Base-by-base conservation (phyloP, 1,140 invertebrate species). In the Manduca sexta region DNA sequence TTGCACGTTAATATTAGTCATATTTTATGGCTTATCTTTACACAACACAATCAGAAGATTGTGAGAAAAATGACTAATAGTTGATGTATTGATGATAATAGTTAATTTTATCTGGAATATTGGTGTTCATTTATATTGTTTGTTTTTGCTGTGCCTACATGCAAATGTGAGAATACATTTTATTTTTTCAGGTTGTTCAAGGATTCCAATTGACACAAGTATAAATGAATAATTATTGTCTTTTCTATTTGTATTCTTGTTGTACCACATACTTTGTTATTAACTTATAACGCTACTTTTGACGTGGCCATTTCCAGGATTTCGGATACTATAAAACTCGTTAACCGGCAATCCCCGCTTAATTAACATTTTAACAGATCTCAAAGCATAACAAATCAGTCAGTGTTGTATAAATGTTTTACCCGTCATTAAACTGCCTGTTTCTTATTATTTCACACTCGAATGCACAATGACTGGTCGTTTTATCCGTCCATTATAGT, bases 101-200 rank as follows among this genome's bases (percentile, higher is more conserved):
- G 4, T 26, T 26, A 3, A 26, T 26, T 26, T 26, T 26, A 26
- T 26, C 21, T 26, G 8, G 21, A 26, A 26, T 8, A 26, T 26
- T n/a, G n/a, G 21, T 5, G 4, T 26, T 26, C 1, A 8, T 26
- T 26, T 26, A n/a, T 35, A 14, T 11, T 35, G 33, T n/a, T 35
- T 40, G 13, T 38, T 3, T 50, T 12, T 21, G 17, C 18, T 39
- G 14, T 40, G 14, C n/a, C n/a, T n/a, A n/a, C n/a, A n/a, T 7
- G 8, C 17, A 17, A 11, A 26, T 13, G 17, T 45, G 26, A 58
- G 33, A 53, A 18, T 5, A 21, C 12, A 53, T 60, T 59, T 61
- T 74, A 43, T 69, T 69, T 64, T 84, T 84, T 51, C 81, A 82
- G 81, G 81, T 71, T 78, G 68, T 56, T 74, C 78, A 65, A 55